Conservation (phyloP, 2,888 invertebrate genomes). For the Blera fallax region DNA sequence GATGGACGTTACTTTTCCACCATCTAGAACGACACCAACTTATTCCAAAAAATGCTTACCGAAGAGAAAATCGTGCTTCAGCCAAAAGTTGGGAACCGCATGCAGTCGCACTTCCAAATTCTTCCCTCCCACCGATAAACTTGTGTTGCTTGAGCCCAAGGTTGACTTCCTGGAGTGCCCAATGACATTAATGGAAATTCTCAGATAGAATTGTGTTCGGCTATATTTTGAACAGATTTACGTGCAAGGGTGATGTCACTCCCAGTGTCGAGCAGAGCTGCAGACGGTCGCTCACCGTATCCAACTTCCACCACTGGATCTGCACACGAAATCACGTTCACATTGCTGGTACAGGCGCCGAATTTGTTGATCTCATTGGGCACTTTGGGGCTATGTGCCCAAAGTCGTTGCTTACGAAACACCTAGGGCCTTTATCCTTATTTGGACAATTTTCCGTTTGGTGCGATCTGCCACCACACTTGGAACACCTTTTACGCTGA, state of each 20-base stretch:
- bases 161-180: not conserved
- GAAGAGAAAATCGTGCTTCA: not conserved
- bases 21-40: not conserved
- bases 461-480: not conserved
- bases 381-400: conserved; percentile 27
- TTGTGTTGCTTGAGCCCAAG: not conserved
- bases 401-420: conserved; percentile 35
- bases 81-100: not conserved
- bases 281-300: not conserved
- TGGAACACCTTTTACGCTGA: not conserved
- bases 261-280: not conserved
- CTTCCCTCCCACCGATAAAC: not conserved
- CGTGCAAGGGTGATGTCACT: not conserved
- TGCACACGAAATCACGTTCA: not conserved
- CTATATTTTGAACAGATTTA: too few relatives aligned
- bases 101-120: not conserved
- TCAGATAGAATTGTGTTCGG: too few relatives aligned
- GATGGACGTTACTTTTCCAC: not conserved
- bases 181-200: not conserved
- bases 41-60: not conserved
- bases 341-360: not conserved
- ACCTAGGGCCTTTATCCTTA: conserved; percentile 1
- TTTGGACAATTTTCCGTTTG: not conserved
- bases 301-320: not conserved
- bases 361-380: not conserved